phyloP scores from a whole-genome alignment of 2,113 vertebrate species.

The Vidua macroura region DNA sequence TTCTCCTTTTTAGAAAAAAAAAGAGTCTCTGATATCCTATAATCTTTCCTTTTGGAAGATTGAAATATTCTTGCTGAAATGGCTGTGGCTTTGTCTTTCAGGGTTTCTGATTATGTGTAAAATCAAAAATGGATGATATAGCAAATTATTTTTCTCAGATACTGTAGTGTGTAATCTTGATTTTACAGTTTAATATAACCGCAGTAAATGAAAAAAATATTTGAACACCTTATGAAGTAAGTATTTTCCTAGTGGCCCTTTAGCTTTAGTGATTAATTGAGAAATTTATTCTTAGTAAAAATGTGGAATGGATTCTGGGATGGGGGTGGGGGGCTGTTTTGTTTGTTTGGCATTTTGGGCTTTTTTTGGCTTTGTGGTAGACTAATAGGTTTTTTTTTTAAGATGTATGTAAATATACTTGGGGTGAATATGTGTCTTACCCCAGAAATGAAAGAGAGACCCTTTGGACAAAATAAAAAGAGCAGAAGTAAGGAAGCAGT shows the following conservation, averaged over 20 bases:
- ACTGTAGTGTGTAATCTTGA: conserved; percentile 23
- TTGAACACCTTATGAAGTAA: not conserved
- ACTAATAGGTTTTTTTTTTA: not conserved
- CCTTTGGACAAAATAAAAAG: not conserved
- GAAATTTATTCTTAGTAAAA: not conserved
- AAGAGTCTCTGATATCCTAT: not conserved
- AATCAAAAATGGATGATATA: conserved; percentile 14
- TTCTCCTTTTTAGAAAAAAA: not conserved
- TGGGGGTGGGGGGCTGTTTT: no score
- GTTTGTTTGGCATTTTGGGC: accelerated
- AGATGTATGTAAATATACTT: not conserved
- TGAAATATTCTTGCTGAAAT: not conserved
- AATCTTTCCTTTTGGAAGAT: not conserved
- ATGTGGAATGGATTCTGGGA: not conserved
- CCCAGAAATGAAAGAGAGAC: not conserved
- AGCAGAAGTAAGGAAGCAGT: not conserved
- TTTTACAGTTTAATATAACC: not conserved
- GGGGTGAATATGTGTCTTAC: accelerated
- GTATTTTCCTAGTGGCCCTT: not conserved
- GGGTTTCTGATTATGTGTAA: not conserved
- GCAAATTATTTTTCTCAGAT: conserved; percentile 45
- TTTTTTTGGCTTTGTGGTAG: not conserved
- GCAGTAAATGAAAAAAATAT: not conserved
- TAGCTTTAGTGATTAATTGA: not conserved
- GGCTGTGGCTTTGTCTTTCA: not conserved